A percentile compares a stretch with the other conserved stretches of the same genome.
Conservation (phyloP, 1,140 invertebrate genomes). For the Sycobia sp. region DNA sequence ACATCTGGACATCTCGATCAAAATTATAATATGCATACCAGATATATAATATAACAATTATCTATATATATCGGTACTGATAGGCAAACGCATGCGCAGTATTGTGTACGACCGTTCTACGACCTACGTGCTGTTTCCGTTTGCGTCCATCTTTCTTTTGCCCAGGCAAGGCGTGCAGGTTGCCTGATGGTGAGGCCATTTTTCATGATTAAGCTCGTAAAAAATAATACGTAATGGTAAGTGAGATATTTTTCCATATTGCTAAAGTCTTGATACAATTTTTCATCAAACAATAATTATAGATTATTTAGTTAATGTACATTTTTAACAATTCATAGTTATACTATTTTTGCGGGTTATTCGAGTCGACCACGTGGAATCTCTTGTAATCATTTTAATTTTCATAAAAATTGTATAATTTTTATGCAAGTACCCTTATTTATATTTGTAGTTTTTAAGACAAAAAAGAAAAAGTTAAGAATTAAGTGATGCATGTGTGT, state of each 20-base stretch:
- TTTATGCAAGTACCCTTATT: too few species aligned
- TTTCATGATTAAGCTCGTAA: conserved; percentile 43
- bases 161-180: conserved; percentile 36
- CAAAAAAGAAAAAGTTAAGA: not conserved
- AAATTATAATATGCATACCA: too few species aligned
- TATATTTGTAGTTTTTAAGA: not conserved
- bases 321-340: not conserved
- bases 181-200: conserved; percentile 38
- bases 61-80: too few species aligned
- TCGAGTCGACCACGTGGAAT: conserved; percentile 18
- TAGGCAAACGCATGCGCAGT: too few species aligned
- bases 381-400: not conserved
- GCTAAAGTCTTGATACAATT: too few species aligned
- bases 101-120: too few species aligned
- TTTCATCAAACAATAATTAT: not conserved
- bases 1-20: too few species aligned
- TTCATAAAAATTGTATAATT: not conserved
- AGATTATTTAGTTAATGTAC: not conserved
- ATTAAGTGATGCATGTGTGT: not conserved
- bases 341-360: too few species aligned
- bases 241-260: conserved; percentile 25
- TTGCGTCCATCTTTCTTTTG: conserved; percentile 45
- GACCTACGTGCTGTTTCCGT: conserved; percentile 44
- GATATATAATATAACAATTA: too few species aligned
- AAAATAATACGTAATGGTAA: conserved; percentile 47